Base-by-base conservation (phyloP, 2,888 invertebrate genomes). In the Gryllus longicercus region DNA sequence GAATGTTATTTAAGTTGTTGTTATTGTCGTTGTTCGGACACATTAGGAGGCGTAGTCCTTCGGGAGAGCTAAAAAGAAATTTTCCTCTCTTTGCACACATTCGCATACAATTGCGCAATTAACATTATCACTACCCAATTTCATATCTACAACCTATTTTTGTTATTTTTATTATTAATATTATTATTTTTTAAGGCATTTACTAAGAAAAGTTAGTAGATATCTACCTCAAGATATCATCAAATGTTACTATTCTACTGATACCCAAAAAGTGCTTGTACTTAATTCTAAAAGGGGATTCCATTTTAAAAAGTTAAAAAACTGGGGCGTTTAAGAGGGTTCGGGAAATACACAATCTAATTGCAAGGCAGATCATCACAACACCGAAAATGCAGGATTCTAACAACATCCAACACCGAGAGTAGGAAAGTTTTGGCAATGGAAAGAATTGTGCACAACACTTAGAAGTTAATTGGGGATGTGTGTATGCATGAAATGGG, bases 321-420 rank as follows among this genome's bases (percentile, higher is more conserved):
- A 63, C 63, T 18, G 63, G 63, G 63, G 63, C 14, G 16, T 63
- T 63, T 63, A 18, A 63, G n/a, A 63, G 63, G 63, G n/a, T 14
- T 63, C 14, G 63, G 63, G 14, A 18, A 18, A 63, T 63, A 63
- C 63, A 63, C 63, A 63, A 63, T 63, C 63, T 63, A 63, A 63
- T 63, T 63, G 63, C 63, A 63, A 63, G 63, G 63, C 63, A 63
- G n/a, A 63, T n/a, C 63, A 63, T 63, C 63, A 63, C 63, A 63
- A 63, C 63, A 63, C 63, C 63, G 63, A 63, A 63, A n/a, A 63
- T 63, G 63, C 63, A 63, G 63, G 63, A n/a, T 11, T 18, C 63
- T 63, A 63, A 38, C 38, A 63, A 63, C 63, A 63, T 63, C 63
- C 63, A 63, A 63, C 63, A 63, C 63, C 63, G 63, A 63, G n/a